Conservation (phyloP, 2,888 invertebrate species). For the Nasonovia ribisnigri region DNA sequence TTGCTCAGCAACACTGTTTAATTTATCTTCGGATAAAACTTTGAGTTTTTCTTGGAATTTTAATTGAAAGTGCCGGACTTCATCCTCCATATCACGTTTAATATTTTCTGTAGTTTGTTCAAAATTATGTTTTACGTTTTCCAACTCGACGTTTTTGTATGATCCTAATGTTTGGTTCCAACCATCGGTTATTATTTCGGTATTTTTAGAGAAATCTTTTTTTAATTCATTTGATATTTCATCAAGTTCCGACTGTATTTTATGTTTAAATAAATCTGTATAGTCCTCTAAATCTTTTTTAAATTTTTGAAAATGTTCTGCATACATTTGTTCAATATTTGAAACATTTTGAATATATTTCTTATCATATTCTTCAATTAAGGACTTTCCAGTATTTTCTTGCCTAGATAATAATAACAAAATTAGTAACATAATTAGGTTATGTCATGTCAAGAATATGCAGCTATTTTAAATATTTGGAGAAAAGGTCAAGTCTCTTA, state of each 20-base stretch:
- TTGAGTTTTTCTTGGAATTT: conserved; percentile 51
- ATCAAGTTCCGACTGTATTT: conserved; percentile 32
- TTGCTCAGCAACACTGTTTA: conserved; percentile 16
- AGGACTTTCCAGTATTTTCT: conserved; percentile 16
- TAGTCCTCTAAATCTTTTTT: conserved; percentile 38
- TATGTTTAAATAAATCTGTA: conserved; percentile 27
- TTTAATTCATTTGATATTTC: background rate
- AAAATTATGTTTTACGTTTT: conserved; percentile 22
- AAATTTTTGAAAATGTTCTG: conserved; percentile 34
- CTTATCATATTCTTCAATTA: conserved; percentile 25
- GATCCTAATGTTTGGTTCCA: conserved; percentile 29
- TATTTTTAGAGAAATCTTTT: conserved; percentile 11
- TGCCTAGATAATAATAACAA: conserved; percentile 29
- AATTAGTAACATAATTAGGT: background rate
- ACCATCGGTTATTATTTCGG: background rate
- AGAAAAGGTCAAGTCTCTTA: background rate
- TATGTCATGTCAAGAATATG: background rate
- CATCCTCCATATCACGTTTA: background rate
- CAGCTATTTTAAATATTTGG: background rate
- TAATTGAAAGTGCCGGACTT: background rate
- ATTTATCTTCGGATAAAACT: conserved; percentile 35
- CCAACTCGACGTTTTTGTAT: conserved; percentile 27
- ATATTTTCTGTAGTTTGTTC: conserved; percentile 30
- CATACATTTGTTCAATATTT: conserved; percentile 38
- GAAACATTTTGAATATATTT: conserved; percentile 16